Evolutionary conservation across 2,888 invertebrate genomes (phyloP).

Genomic region (Melanophora roralis): DNA sequence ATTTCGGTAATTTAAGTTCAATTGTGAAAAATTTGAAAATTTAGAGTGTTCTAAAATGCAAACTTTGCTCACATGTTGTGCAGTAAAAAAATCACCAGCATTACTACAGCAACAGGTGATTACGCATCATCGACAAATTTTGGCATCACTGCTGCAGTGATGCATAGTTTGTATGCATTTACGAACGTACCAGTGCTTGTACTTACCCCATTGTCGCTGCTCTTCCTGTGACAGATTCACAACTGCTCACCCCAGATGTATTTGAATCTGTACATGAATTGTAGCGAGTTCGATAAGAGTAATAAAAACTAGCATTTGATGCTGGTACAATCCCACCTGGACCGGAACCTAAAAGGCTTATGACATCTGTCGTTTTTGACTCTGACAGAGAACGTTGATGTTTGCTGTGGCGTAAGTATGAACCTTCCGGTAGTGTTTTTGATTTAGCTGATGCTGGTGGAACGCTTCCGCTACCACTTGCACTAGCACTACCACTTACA

Average conservation of each 20-base stretch:
- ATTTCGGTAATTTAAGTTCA: no score
- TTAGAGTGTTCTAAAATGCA: no score
- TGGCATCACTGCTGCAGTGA: no score
- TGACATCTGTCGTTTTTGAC: slow-evolving; percentile 83
- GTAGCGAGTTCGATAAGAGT: slow-evolving; percentile 79
- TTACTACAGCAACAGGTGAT: no score
- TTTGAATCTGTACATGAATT: slow-evolving; percentile 85
- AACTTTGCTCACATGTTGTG: no score
- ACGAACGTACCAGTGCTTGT: no score
- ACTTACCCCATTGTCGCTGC: slow-evolving; percentile 81
- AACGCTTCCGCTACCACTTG: slow-evolving; percentile 32
- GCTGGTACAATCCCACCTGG: slow-evolving; percentile 54
- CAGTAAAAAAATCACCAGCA: no score
- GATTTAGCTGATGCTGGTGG: slow-evolving; percentile 69
- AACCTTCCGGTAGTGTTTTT: slow-evolving; percentile 79
- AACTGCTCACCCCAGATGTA: slow-evolving; percentile 89
- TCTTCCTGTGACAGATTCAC: slow-evolving; percentile 84
- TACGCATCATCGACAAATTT: no score
- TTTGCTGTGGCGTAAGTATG: slow-evolving; percentile 75
- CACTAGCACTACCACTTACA: slow-evolving; percentile 4
- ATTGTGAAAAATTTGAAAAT: no score
- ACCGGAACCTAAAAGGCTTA: slow-evolving; percentile 70
- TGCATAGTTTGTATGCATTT: no score
- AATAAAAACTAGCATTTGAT: slow-evolving; percentile 49
- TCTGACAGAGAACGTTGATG: slow-evolving; percentile 84